These are phyloP conservation scores for Drosophila birchii DNA, from an alignment of 2,888 invertebrate species.

Conservation along the genomic window DNA sequence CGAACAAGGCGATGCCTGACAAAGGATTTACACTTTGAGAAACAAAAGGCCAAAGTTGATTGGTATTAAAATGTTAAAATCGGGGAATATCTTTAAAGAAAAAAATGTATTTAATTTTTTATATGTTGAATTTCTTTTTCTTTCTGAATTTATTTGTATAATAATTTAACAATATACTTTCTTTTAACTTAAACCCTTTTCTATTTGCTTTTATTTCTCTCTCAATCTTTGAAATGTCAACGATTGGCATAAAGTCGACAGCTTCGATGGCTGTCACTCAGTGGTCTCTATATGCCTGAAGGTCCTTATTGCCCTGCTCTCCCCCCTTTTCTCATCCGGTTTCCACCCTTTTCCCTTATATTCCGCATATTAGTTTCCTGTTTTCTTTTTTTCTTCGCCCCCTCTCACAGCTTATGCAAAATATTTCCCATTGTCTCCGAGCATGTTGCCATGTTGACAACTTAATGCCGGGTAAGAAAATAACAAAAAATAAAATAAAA, in stretches of 20 bases:
- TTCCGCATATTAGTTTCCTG: slow-evolving; percentile 2
- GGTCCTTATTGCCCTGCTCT: not conserved
- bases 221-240: slow-evolving; percentile 4
- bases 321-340: no score
- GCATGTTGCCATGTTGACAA: slow-evolving; percentile 36
- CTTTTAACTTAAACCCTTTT: no score
- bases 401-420: slow-evolving; percentile 41
- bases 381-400: not conserved
- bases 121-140: not conserved
- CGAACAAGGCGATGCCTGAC: slow-evolving; percentile 1
- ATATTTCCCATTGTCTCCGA: slow-evolving; percentile 35
- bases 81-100: no score
- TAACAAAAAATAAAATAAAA: not conserved
- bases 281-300: slow-evolving; percentile 1
- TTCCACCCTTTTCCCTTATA: not conserved
- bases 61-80: no score
- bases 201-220: not conserved
- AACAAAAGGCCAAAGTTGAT: not conserved
- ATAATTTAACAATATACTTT: no score
- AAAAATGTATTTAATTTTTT: no score
- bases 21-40: slow-evolving; percentile 6
- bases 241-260: slow-evolving; percentile 44
- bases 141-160: no score
- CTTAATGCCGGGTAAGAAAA: slow-evolving; percentile 24
- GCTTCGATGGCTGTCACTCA: slow-evolving; percentile 38